Evolutionary conservation across 2,888 invertebrate genomes (phyloP).

Genomic region (Synergus itoensis): DNA sequence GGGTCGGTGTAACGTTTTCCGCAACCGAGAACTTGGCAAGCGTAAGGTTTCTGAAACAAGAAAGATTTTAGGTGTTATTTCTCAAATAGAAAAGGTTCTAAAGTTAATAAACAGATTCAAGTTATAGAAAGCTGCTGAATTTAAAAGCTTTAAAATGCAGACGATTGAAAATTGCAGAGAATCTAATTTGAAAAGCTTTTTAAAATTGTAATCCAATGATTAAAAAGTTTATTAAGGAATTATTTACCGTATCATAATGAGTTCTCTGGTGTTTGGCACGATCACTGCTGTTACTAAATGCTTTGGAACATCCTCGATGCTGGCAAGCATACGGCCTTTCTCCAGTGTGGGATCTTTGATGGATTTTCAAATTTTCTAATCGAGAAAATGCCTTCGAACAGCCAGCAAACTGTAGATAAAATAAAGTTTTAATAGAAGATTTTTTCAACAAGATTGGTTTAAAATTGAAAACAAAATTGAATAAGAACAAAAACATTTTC

Average conservation of each 20-base stretch:
- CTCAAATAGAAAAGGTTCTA: not conserved
- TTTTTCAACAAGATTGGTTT: not conserved
- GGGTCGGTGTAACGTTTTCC: conserved; percentile 96
- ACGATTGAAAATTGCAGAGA: not conserved
- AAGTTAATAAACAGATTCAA: not conserved
- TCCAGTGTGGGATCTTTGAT: conserved; percentile 96
- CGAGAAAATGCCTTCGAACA: conserved; percentile 98
- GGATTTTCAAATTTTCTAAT: conserved; percentile 98
- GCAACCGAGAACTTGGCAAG: conserved; percentile 92
- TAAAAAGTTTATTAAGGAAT: not conserved
- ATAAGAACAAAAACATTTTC: not conserved
- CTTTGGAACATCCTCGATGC: conserved; percentile 94
- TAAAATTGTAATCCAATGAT: not conserved
- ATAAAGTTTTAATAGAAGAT: conserved; percentile 47
- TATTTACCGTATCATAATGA: conserved; percentile 97
- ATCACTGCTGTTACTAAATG: conserved; percentile 99
- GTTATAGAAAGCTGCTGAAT: not conserved
- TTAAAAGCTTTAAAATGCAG: not conserved
- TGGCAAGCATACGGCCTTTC: conserved; percentile 98
- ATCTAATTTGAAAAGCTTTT: too few relatives aligned
- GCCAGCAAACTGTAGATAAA: conserved; percentile 88
- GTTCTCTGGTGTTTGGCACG: conserved; percentile 99
- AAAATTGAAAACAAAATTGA: not conserved
- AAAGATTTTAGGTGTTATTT: conserved; percentile 5
- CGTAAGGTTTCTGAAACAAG: conserved; percentile 90